Evolutionary conservation across 2,888 invertebrate genomes (phyloP).

Genomic region (Drosophila lacicola): DNA sequence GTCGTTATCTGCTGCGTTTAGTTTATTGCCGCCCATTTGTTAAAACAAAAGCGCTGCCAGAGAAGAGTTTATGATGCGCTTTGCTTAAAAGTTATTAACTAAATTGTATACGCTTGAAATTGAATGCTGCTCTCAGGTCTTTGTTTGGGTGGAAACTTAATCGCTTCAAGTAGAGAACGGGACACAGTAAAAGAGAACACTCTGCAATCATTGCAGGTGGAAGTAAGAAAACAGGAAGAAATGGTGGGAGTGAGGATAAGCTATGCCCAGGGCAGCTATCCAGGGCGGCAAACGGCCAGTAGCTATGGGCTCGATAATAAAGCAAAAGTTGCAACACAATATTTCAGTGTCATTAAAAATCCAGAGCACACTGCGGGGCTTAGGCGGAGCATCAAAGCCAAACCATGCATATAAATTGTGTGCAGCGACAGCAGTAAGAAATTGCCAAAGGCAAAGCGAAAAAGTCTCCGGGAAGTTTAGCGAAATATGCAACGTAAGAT

Average conservation of each 20-base stretch:
- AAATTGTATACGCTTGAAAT: conserved; percentile 66
- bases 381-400: conserved; percentile 30
- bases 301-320: conserved; percentile 53
- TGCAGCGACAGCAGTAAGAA: conserved; percentile 37
- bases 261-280: conserved; percentile 11
- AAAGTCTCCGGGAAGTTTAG: conserved; percentile 11
- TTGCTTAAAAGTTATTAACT: conserved; percentile 72
- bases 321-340: conserved; percentile 65
- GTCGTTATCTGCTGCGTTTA: conserved; percentile 69
- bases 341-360: conserved; percentile 67
- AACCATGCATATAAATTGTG: conserved; percentile 48
- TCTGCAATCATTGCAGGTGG: conserved; percentile 11
- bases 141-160: conserved; percentile 60
- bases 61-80: conserved; percentile 60
- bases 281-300: conserved; percentile 11
- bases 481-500: conserved; percentile 25
- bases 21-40: conserved; percentile 72
- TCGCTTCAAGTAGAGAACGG: conserved; percentile 47
- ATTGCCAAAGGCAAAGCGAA: conserved; percentile 13
- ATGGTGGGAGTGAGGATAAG: conserved; percentile 13
- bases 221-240: not conserved
- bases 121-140: conserved; percentile 45
- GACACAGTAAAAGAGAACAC: conserved; percentile 2
- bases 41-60: conserved; percentile 56
- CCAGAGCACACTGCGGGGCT: conserved; percentile 27